Evolutionary conservation across 1,140 invertebrate genomes (phyloP).

Genomic region (Atopsyche davidsoni): DNA sequence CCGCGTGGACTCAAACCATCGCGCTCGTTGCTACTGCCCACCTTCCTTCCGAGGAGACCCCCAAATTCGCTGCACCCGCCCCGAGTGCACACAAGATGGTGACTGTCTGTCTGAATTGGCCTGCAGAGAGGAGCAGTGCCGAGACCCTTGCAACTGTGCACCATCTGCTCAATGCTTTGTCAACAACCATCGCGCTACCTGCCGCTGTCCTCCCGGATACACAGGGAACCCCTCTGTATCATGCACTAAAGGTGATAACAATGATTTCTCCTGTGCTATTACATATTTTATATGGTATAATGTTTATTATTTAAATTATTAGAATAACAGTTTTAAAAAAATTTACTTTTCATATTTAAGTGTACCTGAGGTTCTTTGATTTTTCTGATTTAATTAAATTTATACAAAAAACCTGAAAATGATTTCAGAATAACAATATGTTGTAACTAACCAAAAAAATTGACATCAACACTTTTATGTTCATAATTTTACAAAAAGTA

Average conservation of each 20-base stretch:
- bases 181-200: conserved; percentile 66
- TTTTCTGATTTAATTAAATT: no score
- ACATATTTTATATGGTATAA: conserved; percentile 19
- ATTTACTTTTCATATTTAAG: no score
- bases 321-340: no score
- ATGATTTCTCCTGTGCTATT: no score
- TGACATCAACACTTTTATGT: no score
- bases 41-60: conserved; percentile 70
- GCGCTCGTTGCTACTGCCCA: conserved; percentile 73
- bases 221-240: conserved; percentile 66
- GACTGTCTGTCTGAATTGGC: conserved; percentile 70
- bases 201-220: conserved; percentile 77
- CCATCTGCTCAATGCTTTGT: conserved; percentile 64
- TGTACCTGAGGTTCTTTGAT: no score
- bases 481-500: no score
- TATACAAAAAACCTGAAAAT: no score
- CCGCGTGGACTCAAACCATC: conserved; percentile 63
- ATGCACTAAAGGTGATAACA: conserved; percentile 60
- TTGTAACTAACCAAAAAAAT: no score
- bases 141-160: conserved; percentile 76
- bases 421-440: no score
- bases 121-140: conserved; percentile 68
- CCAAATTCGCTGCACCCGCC: conserved; percentile 64
- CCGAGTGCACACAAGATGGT: conserved; percentile 66
- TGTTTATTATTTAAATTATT: no score